phyloP scores from a whole-genome alignment of 2,888 invertebrate species.

The Caenorhabditis sp. region DNA sequence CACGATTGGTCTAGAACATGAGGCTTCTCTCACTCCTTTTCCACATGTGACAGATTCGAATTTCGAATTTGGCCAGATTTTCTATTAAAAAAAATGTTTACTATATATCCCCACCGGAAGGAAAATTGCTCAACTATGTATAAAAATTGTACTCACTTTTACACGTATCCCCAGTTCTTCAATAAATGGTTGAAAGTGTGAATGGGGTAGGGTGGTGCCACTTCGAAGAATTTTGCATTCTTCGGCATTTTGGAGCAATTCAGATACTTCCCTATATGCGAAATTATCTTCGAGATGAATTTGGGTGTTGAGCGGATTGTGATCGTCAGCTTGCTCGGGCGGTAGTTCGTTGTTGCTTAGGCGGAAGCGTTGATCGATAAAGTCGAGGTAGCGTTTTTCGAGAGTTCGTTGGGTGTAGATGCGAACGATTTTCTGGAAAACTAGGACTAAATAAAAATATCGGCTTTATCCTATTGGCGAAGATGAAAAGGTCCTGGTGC shows the following conservation, averaged over 20 bases:
- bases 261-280: conserved; percentile 13
- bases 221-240: conserved; percentile 32
- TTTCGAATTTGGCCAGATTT: conserved; percentile 32
- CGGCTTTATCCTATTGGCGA: no score
- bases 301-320: conserved; percentile 38
- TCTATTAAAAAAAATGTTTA: conserved; percentile 19
- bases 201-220: conserved; percentile 8
- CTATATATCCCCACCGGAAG: no score
- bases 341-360: conserved; percentile 55
- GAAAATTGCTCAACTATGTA: no score
- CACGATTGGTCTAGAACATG: conserved; percentile 42
- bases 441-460: no score
- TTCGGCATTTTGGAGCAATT: conserved; percentile 10
- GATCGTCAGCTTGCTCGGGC: conserved; percentile 53
- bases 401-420: conserved; percentile 44
- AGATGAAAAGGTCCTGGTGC: not conserved
- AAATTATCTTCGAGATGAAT: conserved; percentile 32
- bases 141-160: conserved; percentile 21
- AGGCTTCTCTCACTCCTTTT: conserved; percentile 23
- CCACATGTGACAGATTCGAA: conserved; percentile 16
- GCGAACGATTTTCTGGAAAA: conserved; percentile 44
- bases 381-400: conserved; percentile 58
- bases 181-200: conserved; percentile 16
- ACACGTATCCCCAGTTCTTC: conserved; percentile 24
- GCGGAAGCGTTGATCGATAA: conserved; percentile 58